These are phyloP conservation scores for Carlito syrichta DNA, from an alignment of 2,113 vertebrate genomes.

Conservation along the genomic window DNA sequence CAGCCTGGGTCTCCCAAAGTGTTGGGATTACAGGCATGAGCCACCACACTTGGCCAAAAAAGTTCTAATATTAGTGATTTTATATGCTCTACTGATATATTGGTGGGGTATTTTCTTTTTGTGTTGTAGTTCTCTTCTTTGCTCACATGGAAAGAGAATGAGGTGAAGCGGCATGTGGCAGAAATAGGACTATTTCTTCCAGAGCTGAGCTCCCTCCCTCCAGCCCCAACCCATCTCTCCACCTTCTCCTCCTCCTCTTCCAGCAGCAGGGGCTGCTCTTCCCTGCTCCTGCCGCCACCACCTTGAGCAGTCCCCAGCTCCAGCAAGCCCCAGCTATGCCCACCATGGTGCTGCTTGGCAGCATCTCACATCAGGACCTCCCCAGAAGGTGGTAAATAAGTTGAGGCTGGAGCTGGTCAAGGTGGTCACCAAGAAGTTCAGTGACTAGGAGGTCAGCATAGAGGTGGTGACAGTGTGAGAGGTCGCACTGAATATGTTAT, in stretches of 20 bases:
- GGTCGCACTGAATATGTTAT: constrained; percentile 82
- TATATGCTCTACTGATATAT: background rate
- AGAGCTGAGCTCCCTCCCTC: background rate
- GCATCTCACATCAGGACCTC: background rate
- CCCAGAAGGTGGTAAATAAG: background rate
- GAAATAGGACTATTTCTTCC: background rate
- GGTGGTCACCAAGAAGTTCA: background rate
- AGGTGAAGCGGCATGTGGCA: background rate
- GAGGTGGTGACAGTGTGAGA: constrained; percentile 82
- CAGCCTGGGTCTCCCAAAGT: no score
- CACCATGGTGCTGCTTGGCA: background rate
- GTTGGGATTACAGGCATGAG: no score
- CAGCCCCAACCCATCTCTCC: background rate
- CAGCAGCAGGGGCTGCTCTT: background rate
- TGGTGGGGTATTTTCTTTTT: background rate
- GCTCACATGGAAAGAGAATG: background rate
- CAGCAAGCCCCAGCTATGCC: background rate
- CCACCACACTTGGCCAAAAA: no score
- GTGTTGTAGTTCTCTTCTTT: background rate
- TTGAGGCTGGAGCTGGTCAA: background rate
- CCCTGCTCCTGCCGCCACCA: background rate
- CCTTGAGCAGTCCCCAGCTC: background rate
- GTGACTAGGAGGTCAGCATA: constrained; percentile 61
- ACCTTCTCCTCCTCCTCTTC: background rate
- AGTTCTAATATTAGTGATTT: background rate